Evolutionary conservation across 30 jellyfish, hydroid and myxozoan species (phyloP).

Genomic region (Hydractinia echinata): DNA sequence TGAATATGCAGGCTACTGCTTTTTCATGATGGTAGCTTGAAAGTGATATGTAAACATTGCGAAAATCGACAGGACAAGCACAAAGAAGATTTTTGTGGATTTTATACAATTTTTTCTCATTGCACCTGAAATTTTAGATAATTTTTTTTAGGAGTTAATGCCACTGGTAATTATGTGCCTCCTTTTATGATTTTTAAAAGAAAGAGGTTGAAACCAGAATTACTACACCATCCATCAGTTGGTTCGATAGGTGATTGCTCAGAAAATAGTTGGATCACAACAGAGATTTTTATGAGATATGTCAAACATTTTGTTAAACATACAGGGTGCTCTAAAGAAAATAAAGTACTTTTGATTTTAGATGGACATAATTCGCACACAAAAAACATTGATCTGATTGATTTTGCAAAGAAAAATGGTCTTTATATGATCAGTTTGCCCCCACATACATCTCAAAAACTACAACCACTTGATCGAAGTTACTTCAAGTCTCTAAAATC

Average conservation of each 20-base stretch:
- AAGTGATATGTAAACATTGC: too few species aligned
- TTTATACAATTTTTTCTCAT: too few species aligned
- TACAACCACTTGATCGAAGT: slow-evolving; percentile 41
- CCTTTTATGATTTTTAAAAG: slow-evolving; percentile 1
- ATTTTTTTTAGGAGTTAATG: not conserved
- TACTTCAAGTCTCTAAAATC: slow-evolving; percentile 27
- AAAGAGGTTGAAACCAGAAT: not conserved
- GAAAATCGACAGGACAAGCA: too few species aligned
- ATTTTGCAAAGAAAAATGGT: slow-evolving; percentile 37
- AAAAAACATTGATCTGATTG: slow-evolving; percentile 13
- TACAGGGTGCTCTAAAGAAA: slow-evolving; percentile 6
- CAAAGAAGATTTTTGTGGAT: too few species aligned
- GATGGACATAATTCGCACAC: slow-evolving; percentile 37
- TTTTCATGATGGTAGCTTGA: too few species aligned
- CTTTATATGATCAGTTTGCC: slow-evolving; percentile 28
- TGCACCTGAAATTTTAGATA: too few species aligned
- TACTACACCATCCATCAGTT: slow-evolving; percentile 28
- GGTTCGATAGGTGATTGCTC: slow-evolving; percentile 29
- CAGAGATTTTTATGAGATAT: slow-evolving; percentile 13
- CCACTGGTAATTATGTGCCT: not conserved
- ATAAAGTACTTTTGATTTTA: slow-evolving; percentile 28
- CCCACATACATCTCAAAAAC: too few species aligned
- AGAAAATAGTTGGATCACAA: slow-evolving; percentile 40
- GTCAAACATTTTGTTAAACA: slow-evolving; percentile 32
- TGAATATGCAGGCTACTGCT: too few species aligned